A percentile compares a stretch with the other conserved stretches of the same genome.
Evolutionary conservation across 2,888 invertebrate genomes (phyloP).

Genomic region (Lithodes maja): DNA sequence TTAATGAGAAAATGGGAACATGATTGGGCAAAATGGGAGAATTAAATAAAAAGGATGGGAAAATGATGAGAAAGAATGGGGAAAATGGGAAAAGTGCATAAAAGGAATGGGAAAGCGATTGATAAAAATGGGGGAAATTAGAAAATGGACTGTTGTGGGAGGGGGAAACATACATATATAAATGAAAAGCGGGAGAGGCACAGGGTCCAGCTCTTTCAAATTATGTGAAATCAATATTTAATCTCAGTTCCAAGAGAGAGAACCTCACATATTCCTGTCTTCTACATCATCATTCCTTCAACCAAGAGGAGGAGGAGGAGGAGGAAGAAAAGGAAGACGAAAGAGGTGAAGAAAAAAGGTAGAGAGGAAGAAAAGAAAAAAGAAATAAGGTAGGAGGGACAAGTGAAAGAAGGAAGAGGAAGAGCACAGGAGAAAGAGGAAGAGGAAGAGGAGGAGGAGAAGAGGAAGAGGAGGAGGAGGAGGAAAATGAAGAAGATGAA

Average conservation of each 20-base stretch:
- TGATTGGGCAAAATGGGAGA: background rate
- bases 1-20: no score
- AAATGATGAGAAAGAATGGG: background rate
- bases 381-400: no score
- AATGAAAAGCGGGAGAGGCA: background rate
- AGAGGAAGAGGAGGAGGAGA: no score
- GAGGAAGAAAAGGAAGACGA: conserved; percentile 1
- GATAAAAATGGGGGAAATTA: background rate
- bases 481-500: no score
- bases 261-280: conserved; percentile 31
- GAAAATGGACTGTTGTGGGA: no score
- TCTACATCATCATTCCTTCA: conserved; percentile 16
- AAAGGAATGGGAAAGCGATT: background rate
- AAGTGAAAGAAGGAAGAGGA: no score
- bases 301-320: background rate
- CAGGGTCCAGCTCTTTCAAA: conserved; percentile 26
- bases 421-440: no score
- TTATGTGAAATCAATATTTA: conserved; percentile 48
- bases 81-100: background rate
- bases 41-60: background rate
- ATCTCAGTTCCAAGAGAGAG: conserved; percentile 31
- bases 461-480: no score
- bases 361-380: background rate
- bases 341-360: no score
- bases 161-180: no score